Evolutionary conservation across 2,113 vertebrate genomes (phyloP).

Genomic region (Nibea albiflora): DNA sequence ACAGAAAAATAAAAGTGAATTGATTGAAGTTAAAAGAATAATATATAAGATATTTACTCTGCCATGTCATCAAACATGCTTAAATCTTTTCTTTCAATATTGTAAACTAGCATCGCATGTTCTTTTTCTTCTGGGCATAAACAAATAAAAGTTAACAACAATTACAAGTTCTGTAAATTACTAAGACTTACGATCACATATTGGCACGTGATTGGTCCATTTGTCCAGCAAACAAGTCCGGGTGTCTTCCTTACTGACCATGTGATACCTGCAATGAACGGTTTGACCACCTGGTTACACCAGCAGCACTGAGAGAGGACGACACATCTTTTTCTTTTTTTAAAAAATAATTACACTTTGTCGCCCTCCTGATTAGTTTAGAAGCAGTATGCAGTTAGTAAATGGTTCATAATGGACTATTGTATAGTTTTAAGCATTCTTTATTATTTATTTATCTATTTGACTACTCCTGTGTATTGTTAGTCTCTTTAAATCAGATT

Average conservation of each 20-base stretch:
- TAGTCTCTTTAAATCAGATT: background rate
- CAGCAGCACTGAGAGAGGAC: background rate
- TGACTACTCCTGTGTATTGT: background rate
- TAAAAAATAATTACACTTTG: background rate
- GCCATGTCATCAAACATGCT: too few relatives aligned
- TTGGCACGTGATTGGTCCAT: slow-evolving; percentile 61
- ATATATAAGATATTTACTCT: too few relatives aligned
- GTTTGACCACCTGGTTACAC: too few relatives aligned
- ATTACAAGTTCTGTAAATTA: background rate
- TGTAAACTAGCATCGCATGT: too few relatives aligned
- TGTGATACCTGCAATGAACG: slow-evolving; percentile 59
- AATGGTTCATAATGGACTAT: background rate
- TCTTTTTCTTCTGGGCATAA: too few relatives aligned
- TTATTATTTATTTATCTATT: too few relatives aligned
- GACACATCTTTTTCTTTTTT: background rate
- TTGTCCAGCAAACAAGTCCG: slow-evolving; percentile 38
- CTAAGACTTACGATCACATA: slow-evolving; percentile 59
- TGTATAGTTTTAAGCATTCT: too few relatives aligned
- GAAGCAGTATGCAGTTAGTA: background rate
- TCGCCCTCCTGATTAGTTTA: background rate
- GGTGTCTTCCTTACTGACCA: slow-evolving; percentile 46
- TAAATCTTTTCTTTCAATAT: too few relatives aligned
- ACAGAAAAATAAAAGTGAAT: too few relatives aligned
- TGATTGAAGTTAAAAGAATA: too few relatives aligned
- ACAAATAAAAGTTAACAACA: background rate